phyloP scores from a whole-genome alignment of 2,797 vertebrate species.

The Bradypus variegatus region DNA sequence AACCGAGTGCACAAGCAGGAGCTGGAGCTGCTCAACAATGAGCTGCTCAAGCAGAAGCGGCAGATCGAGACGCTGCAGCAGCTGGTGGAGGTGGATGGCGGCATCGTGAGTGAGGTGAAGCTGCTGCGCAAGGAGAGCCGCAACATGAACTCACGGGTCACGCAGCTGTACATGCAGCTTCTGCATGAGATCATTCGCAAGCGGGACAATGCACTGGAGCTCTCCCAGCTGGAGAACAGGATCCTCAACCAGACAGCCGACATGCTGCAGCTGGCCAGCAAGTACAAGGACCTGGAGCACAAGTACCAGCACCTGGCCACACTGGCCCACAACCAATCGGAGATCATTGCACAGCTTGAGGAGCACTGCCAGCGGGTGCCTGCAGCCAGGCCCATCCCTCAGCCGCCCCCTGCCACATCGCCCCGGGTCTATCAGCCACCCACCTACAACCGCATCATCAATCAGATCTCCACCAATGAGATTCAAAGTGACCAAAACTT shows the following conservation, averaged over 20 bases:
- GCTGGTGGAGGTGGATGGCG: conserved; percentile 96
- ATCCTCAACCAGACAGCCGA: conserved; percentile 97
- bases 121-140: conserved; percentile 96
- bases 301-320: conserved; percentile 94
- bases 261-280: conserved; percentile 92
- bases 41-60: conserved; percentile 96
- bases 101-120: conserved; percentile 97
- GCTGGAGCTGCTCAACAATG: conserved; percentile 89
- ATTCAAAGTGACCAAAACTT: conserved; percentile 95
- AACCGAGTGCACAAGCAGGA: conserved; percentile 95
- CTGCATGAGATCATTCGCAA: conserved; percentile 98
- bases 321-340: conserved; percentile 92
- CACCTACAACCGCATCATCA: conserved; percentile 82
- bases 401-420: conserved; percentile 77
- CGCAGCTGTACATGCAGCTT: conserved; percentile 98
- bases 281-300: conserved; percentile 96
- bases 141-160: conserved; percentile 98
- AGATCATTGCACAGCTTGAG: conserved; percentile 88
- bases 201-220: conserved; percentile 93
- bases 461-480: conserved; percentile 94
- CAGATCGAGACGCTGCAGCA: conserved; percentile 97
- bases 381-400: conserved; percentile 70
- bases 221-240: conserved; percentile 95
- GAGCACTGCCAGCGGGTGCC: conserved; percentile 88
- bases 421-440: conserved; percentile 84